Base-by-base conservation (phyloP, 2,797 vertebrate species). In the Spheniscus humboldti region DNA sequence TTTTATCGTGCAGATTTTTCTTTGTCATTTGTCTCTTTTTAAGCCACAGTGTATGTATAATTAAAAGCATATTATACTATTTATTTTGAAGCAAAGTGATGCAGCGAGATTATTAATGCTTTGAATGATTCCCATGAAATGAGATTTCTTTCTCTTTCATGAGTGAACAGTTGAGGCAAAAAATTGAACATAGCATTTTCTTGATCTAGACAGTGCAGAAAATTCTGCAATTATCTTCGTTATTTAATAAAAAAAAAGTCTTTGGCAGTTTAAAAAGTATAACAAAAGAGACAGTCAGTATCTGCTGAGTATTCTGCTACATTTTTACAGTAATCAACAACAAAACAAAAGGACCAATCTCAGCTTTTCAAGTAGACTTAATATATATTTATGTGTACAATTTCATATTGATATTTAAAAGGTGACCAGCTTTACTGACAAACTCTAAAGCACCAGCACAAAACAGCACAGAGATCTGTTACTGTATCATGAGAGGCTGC, bases 51-150 rank as follows among this genome's bases (percentile, higher is more conserved):
- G 47, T 73, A 79, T 85, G 79, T 88, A 90, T 86, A 94, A 95
- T 94, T 96, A 86, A 92, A 92, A 96, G 66, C 82, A 88, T 82
- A 76, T 45, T 45, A 47, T 67, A 69, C 52, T 88, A 45, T 67
- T 94, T 96, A 83, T 96, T 95, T 81, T 92, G 91, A 94, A 94
- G 69, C 67, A 88, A 93, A 95, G 55, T 3, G 24, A 62, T 53
- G 63, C 74, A 82, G 72, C 1, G 24, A 90, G 83, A 43, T 73
- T 91, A 93, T 81, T 78, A 94, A 93, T 2, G 13, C n/a, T 76
- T 62, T 91, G 66, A 94, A 91, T 53, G 55, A 94, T 52, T 87
- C 71, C 31, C 69, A 77, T 52, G 66, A 94, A 95, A 93, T 91
- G 35, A 88, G 72, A 79, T 89, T 89, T 91, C 30, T 77, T 88